Evolutionary conservation across 2,797 vertebrate genomes (phyloP).

Genomic region (Paratrypauchen microcephalus): DNA sequence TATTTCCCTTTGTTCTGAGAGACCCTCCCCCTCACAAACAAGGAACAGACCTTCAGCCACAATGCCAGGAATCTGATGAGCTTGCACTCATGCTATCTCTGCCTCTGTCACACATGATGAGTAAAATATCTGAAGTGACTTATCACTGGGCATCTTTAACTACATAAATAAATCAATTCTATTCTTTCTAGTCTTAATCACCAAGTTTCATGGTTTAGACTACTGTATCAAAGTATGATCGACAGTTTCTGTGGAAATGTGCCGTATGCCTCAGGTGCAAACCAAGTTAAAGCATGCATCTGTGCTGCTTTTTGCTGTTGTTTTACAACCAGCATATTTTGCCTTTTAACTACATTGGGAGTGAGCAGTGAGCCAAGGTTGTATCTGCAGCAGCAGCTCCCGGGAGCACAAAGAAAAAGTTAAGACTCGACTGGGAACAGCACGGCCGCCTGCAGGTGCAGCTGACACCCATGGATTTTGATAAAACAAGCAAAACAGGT

Average conservation of each 20-base stretch:
- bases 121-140: conserved; percentile 39
- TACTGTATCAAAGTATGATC: background rate
- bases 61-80: conserved; percentile 73
- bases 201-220: background rate
- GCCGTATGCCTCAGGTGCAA: conserved; percentile 33
- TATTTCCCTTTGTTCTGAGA: conserved; percentile 34
- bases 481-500: conserved; percentile 69
- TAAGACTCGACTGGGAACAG: conserved; percentile 41
- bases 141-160: background rate
- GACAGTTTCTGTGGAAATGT: conserved; percentile 17
- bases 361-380: background rate
- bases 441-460: conserved; percentile 68
- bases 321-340: conserved; percentile 1
- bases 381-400: conserved; percentile 1
- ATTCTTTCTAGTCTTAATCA: no score
- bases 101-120: conserved; percentile 43
- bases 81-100: conserved; percentile 57
- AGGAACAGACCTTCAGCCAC: conserved; percentile 55
- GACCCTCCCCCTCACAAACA: conserved; percentile 30
- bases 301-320: conserved; percentile 11
- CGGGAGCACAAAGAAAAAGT: background rate
- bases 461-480: conserved; percentile 56
- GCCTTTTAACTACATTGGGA: conserved; percentile 9
- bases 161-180: background rate
- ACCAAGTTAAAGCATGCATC: conserved; percentile 50